Percentiles rank a stretch among this genome's conserved stretches.
phyloP scores from a whole-genome alignment of 2,797 vertebrate species.

The Eupleurogrammus muticus region DNA sequence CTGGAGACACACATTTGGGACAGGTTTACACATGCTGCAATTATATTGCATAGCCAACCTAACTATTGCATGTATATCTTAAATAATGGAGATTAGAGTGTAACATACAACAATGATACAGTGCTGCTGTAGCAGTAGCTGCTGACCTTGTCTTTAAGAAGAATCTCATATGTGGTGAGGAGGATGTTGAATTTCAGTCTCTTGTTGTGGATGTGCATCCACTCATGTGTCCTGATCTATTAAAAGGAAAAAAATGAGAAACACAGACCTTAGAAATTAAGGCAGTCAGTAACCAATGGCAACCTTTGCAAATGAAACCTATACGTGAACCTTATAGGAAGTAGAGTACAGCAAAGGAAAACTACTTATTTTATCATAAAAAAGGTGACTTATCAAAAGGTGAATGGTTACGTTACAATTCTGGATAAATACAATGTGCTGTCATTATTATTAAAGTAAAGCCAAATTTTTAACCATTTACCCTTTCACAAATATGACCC shows the following conservation, averaged over 20 bases:
- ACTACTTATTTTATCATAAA: neutral
- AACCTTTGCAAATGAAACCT: neutral
- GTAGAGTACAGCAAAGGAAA: neutral
- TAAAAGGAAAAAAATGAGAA: slow-evolving; percentile 15
- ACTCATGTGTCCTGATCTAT: slow-evolving; percentile 97
- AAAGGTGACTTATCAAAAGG: neutral
- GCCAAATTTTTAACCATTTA: no score
- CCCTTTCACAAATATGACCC: no score
- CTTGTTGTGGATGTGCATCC: slow-evolving; percentile 97
- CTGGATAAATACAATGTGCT: no score
- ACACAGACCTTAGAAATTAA: neutral
- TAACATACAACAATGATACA: neutral
- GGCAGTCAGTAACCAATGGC: neutral
- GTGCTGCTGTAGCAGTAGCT: neutral
- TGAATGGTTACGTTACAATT: neutral
- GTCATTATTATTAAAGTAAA: no score
- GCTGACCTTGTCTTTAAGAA: slow-evolving; percentile 97
- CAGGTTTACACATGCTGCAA: neutral
- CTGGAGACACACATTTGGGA: slow-evolving; percentile 74
- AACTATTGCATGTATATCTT: neutral
- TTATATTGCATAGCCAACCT: neutral
- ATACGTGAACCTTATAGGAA: neutral
- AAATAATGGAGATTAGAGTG: neutral
- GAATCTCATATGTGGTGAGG: slow-evolving; percentile 97
- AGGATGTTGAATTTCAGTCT: slow-evolving; percentile 97